phyloP scores from a whole-genome alignment of 2,113 vertebrate genomes.

The Microtus pennsylvanicus region DNA sequence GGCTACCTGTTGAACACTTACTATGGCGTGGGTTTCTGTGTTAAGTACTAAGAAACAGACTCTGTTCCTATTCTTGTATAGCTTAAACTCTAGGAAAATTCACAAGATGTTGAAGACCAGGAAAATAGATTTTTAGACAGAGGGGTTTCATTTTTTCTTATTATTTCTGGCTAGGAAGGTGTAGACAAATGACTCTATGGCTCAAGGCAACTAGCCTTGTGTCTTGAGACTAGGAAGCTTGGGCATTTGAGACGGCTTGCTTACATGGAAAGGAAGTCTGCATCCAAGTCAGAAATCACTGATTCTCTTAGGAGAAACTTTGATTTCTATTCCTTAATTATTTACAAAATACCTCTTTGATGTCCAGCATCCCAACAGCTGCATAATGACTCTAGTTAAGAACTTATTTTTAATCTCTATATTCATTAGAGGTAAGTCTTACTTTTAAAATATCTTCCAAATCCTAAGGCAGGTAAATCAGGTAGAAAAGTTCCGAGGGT shows the following conservation, averaged over 20 bases:
- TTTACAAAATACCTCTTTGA: constrained; percentile 5
- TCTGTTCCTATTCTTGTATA: not conserved
- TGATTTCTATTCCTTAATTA: constrained; percentile 9
- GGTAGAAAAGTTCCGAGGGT: not conserved
- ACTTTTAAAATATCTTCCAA: constrained; percentile 22
- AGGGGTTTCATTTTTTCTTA: not conserved
- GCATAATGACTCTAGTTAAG: not conserved
- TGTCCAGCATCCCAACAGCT: not conserved
- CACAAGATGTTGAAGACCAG: not conserved
- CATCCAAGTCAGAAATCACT: not conserved
- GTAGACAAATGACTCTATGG: not conserved
- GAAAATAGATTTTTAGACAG: not conserved
- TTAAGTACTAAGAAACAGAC: not conserved
- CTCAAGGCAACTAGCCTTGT: not conserved
- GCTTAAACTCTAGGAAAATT: not conserved
- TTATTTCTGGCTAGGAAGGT: not conserved
- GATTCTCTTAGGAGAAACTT: not conserved
- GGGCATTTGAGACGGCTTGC: not conserved
- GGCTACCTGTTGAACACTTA: not conserved
- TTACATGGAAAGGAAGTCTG: not conserved
- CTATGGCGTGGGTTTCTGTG: not conserved
- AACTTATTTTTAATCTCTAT: not conserved
- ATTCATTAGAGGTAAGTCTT: not conserved
- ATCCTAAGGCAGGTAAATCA: constrained; percentile 41
- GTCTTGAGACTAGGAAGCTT: not conserved